These are phyloP conservation scores for Pholis gunnellus DNA, from an alignment of 2,113 vertebrate genomes.

Conservation along the genomic window DNA sequence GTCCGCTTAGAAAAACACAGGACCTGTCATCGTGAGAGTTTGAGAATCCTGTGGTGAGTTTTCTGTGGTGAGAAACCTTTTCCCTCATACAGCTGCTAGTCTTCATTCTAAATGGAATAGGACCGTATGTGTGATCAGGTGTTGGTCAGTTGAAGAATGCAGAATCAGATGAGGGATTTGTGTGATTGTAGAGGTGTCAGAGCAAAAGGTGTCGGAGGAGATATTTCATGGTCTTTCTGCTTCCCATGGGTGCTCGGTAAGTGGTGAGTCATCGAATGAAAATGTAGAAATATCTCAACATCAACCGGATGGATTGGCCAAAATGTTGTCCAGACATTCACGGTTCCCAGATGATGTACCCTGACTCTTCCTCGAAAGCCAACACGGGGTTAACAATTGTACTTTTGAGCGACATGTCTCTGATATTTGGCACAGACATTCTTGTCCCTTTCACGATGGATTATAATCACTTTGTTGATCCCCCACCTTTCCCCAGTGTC, in stretches of 20 bases:
- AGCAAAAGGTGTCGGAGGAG: background rate
- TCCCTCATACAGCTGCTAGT: no score
- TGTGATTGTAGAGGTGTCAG: background rate
- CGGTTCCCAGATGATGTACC: background rate
- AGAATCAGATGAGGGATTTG: background rate
- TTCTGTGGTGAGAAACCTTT: background rate
- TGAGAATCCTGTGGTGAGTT: background rate
- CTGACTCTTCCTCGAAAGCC: background rate
- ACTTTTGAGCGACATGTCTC: background rate
- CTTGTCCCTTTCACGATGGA: background rate
- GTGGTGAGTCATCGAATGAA: background rate
- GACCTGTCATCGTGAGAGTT: background rate
- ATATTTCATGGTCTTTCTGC: background rate
- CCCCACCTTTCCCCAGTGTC: background rate
- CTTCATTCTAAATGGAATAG: no score
- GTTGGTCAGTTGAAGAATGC: no score
- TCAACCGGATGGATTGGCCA: background rate
- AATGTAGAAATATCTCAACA: background rate
- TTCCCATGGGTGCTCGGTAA: background rate
- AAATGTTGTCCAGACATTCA: background rate
- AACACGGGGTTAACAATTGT: no score
- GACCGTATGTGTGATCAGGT: no score
- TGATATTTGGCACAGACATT: background rate
- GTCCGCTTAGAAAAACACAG: background rate
- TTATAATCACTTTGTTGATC: background rate